Evolutionary conservation across 2,888 invertebrate species (phyloP), one percentile per base, ranked within the genome.

Genomic region (Sturmia bella): DNA sequence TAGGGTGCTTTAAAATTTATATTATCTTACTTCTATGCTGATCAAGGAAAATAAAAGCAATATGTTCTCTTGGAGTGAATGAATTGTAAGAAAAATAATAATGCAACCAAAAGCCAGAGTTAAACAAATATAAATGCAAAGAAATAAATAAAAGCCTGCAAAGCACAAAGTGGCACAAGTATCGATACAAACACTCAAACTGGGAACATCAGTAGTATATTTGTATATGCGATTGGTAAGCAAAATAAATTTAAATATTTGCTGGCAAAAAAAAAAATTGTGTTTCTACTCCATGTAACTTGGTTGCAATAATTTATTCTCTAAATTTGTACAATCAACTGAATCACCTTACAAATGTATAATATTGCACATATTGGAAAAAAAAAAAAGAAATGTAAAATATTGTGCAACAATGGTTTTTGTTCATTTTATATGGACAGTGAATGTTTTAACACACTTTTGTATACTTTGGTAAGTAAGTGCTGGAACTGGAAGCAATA

Each of bases 281-380:
- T 50, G 4, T 75, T 57, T 66, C 19, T 56, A 27, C 56, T 77
- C 56, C 48, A 70, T 64, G 63, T 57, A 70, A 79, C 69, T 56
- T 59, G 69, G 74, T 80, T 72, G 80, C 75, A 80, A 66, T 70
- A 66, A 80, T 80, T 75, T 80, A 75, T 75, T 70, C 75, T 70
- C 57, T 59, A 75, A 75, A 75, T 70, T 64, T 70, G 43, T 52
- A 72, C 70, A 72, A 80, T 80, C 80, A 80, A 80, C 64, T 70
- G 75, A 64, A 70, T 70, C 57, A 37, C 76, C 56, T 64, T 11
- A n/a, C 69, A 69, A 66, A 15, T 50, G n/a, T 15, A 52, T 48
- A 48, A 43, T 45, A 52, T 37, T 48, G 27, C 15, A 37, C 39
- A 52, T 21, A 52, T 21, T n/a, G 37, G 21, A 12, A 57, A 3